A percentile compares a stretch with the other conserved stretches of the same genome.
Conservation (phyloP, 2,888 invertebrate species). For the Latheticus oryzae region DNA sequence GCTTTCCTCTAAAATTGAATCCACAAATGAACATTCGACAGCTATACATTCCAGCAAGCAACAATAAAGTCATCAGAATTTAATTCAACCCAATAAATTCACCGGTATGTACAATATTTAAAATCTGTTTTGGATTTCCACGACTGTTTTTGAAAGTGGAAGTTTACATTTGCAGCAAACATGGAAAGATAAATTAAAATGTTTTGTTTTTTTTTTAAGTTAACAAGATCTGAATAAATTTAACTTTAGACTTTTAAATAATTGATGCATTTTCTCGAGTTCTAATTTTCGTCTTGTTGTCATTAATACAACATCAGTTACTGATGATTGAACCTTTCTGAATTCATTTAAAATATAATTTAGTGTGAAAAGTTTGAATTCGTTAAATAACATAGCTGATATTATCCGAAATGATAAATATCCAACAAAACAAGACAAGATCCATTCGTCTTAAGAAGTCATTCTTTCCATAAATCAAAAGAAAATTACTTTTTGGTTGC, state of each 20-base stretch:
- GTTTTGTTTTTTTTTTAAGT: too few relatives aligned
- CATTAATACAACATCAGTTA: too few relatives aligned
- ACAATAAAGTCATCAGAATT: constrained; percentile 11
- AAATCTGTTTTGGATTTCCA: too few relatives aligned
- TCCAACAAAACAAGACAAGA: constrained; percentile 16
- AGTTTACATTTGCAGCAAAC: constrained; percentile 1
- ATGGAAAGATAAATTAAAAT: too few relatives aligned
- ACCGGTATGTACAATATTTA: too few relatives aligned
- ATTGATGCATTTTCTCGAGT: too few relatives aligned
- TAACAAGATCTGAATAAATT: too few relatives aligned
- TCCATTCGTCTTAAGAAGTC: constrained; percentile 21
- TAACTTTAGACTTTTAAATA: too few relatives aligned
- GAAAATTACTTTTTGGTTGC: constrained; percentile 28
- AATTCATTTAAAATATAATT: too few relatives aligned
- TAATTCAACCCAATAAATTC: constrained; percentile 19
- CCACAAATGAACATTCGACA: constrained; percentile 17
- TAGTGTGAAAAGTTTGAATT: constrained; percentile 18
- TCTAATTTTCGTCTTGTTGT: too few relatives aligned
- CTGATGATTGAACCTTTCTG: too few relatives aligned
- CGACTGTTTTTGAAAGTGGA: constrained; percentile 1
- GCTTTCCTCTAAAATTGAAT: constrained; percentile 18
- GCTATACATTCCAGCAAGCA: too few relatives aligned
- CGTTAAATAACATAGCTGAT: constrained; percentile 29
- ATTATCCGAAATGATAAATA: constrained; percentile 33
- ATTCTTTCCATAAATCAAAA: constrained; percentile 30